phyloP scores from a whole-genome alignment of 64 coral and sea anemone genomes.

The Stichodactyla helianthus region DNA sequence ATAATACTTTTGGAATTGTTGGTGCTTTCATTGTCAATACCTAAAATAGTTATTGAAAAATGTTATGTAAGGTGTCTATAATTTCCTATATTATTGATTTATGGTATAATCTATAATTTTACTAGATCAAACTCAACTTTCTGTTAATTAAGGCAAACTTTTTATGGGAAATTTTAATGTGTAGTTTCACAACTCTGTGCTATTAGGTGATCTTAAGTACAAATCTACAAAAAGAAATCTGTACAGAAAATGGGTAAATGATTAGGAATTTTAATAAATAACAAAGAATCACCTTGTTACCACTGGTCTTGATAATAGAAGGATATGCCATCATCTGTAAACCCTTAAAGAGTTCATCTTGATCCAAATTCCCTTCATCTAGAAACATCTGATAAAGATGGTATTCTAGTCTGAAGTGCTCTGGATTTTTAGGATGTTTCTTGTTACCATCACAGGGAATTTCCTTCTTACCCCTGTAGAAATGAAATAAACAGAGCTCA shows the following conservation, averaged over 20 bases:
- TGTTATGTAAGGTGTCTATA: too few species aligned
- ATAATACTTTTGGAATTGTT: slow-evolving; percentile 37
- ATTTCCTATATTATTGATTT: too few species aligned
- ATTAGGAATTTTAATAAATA: not conserved
- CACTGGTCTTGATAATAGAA: slow-evolving; percentile 69
- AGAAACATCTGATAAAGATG: slow-evolving; percentile 84
- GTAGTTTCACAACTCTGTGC: too few species aligned
- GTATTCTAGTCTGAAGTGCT: slow-evolving; percentile 80
- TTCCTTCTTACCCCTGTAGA: not conserved
- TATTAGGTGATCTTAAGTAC: too few species aligned
- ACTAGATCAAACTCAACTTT: too few species aligned
- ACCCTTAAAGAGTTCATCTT: slow-evolving; percentile 60
- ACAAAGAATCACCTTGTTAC: slow-evolving; percentile 48
- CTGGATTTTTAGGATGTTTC: slow-evolving; percentile 23
- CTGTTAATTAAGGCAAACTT: too few species aligned
- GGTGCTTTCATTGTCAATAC: slow-evolving; percentile 30
- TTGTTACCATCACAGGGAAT: slow-evolving; percentile 37
- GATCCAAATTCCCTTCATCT: slow-evolving; percentile 62
- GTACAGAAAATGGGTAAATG: too few species aligned
- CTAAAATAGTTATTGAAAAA: not conserved
- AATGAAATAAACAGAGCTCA: not conserved
- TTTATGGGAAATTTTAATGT: too few species aligned
- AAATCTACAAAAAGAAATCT: too few species aligned
- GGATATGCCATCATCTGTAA: slow-evolving; percentile 81
- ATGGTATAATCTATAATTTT: too few species aligned